Evolutionary conservation across 2,888 invertebrate species (phyloP), one percentile per base, ranked within the genome.

Genomic region (Cheilosia vernalis): DNA sequence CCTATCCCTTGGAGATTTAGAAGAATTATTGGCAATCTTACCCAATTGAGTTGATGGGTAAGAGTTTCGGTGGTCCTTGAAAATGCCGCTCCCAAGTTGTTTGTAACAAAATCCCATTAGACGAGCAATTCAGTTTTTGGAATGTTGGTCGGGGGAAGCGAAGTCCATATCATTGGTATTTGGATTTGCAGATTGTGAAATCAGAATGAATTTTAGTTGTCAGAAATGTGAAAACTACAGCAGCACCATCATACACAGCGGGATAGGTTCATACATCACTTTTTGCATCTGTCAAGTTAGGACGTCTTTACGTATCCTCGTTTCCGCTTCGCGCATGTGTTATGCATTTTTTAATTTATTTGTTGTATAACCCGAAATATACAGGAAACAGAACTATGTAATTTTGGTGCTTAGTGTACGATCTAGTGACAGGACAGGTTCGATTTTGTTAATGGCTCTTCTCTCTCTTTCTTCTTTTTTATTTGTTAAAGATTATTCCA

Each of bases 71-170:
- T 74, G 74, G 80, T 60, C 60, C 51, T 69, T 74, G 24, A 40
- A 58, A 55, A 30, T 42, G 42, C 63, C 72, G 33, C 49, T 47
- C 44, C 10, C 21, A 44, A 56, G 63, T 64, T 63, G 64, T 74
- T 64, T 74, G 74, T 64, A 80, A 74, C 40, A 37, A 53, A 72
- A 80, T 80, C 60, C 55, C 69, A 84, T 80, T 72, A 66, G 61
- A 55, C 30, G 27, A 61, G n/a, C 30, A 27, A 60, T 33, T 64
- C 37, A 42, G 4, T 5, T 13, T 13, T 9, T 7, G 55, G 10
- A 21, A 53, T n/a, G 27, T 27, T 27, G 5, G 13, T 37, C 19
- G 30, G 10, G 42, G 19, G 44, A 55, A 13, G 27, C 17, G 24
- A 56, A 37, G 42, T 51, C 47, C 19, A 2, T 63, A 55, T 80